Evolutionary conservation across 2,888 invertebrate genomes (phyloP), one percentile per base, ranked within the genome.

Genomic region (Electrophaes corylata): DNA sequence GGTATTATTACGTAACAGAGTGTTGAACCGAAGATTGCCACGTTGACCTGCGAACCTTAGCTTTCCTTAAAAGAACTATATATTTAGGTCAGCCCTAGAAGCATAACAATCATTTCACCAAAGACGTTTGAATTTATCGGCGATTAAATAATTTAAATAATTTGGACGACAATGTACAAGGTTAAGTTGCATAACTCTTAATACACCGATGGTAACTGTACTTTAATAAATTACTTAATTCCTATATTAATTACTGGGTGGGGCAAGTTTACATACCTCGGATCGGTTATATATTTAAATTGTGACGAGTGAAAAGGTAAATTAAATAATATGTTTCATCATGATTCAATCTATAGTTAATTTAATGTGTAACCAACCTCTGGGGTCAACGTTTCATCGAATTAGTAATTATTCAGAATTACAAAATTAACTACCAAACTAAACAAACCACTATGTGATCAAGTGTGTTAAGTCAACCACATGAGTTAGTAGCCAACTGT

Each of bases 1-100:
- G 75, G 83, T 78, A 65, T 43, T n/a, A 62, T 89, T 88, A 83
- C 85, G 71, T 86, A 85, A 88, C 69, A 76, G 79, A 73, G 58
- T 81, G 73, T 81, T 81, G 83, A 83, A 82, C 81, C 75, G 72
- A 65, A 69, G 77, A 72, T 75, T 69, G 58, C 75, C 70, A 70
- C 74, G 69, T 29, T 84, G 83, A 89, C 86, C 89, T 82, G 77
- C 74, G 85, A 80, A 78, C 76, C 70, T 72, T 75, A 74, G 71
- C 77, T 83, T 83, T 82, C 80, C 74, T 78, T 73, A 73, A 62
- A 64, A 73, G 68, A 74, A 69, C 62, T 66, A 55, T 60, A 70
- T 72, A 83, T 83, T 83, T 79, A 67, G 82, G 81, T 79, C 79
- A 79, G 72, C 72, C 65, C 75, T 69, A 69, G 72, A 65, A 26